Base-by-base conservation (phyloP, 37 sponge, comb jelly and placozoan species). In the Geodia barretti region DNA sequence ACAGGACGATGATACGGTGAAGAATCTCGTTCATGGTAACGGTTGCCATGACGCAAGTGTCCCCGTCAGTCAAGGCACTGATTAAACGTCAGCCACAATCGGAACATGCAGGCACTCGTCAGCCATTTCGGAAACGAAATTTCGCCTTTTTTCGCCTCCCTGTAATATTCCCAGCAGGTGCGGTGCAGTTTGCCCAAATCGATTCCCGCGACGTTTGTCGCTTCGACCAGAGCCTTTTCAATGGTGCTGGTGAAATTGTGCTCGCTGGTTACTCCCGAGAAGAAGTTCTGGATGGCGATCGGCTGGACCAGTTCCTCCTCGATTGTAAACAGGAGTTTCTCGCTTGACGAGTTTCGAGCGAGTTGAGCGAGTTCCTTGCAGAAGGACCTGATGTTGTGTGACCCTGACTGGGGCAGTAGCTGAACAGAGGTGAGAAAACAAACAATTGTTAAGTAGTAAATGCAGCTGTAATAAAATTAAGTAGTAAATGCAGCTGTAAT, bases 31-130 rank as follows among this genome's bases (percentile, higher is more conserved):
- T 87, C 43, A 69, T 30, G 20, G 69, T 77, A 1, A 32, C 31
- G 36, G 30, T 42, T 11, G 76, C 8, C 28, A 81, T 38, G n/a
- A 60, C 39, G 26, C 14, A n/a, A 34, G 5, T 29, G 28, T 40
- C 24, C 2, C 37, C 26, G 1, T 39, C 60, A 23, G 73, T 74
- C 24, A 83, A 76, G 1, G 79, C 63, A 28, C 68, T 67, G 60
- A n/a, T 77, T 76, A 63, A 84, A 89, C 0, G 79, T 78, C 28
- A 79, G 69, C 84, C 84, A 89, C 37, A 89, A 70, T 35, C 84
- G 58, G 42, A 61, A 89, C 37, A 76, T 83, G 60, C 80, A 73
- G 24, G 38, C 61, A 0, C 9, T 0, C 1, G 84, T 68, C 37
- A 89, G 61, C 84, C 88, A 81, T 34, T 77, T 68, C 0, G 82